phyloP scores from a whole-genome alignment of 2,797 vertebrate genomes.

The Miichthys miiuy region DNA sequence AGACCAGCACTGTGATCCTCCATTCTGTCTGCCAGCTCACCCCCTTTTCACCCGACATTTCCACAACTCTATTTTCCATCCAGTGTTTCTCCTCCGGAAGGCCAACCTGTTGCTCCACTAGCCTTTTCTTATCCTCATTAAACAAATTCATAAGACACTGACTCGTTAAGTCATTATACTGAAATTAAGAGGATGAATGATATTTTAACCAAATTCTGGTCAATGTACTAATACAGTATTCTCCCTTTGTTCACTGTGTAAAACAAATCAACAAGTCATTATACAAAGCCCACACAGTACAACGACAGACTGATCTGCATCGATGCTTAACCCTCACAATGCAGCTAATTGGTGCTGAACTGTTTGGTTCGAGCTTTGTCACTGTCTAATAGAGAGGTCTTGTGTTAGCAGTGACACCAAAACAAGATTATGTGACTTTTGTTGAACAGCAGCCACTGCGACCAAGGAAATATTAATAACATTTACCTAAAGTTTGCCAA shows the following conservation, averaged over 20 bases:
- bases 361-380: constrained; percentile 43
- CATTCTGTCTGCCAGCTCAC: constrained; percentile 52
- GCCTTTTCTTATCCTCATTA: constrained; percentile 44
- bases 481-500: too few relatives aligned
- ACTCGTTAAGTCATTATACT: constrained; percentile 47
- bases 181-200: constrained; percentile 51
- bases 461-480: too few relatives aligned
- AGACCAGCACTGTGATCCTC: constrained; percentile 68
- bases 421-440: not conserved
- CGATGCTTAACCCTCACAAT: constrained; percentile 48
- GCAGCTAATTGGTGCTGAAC: constrained; percentile 53
- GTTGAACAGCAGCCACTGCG: not conserved
- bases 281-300: constrained; percentile 29
- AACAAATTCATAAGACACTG: constrained; percentile 41
- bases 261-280: constrained; percentile 57
- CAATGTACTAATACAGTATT: constrained; percentile 33
- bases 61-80: constrained; percentile 62
- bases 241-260: constrained; percentile 48
- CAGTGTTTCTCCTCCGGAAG: constrained; percentile 22
- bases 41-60: constrained; percentile 39
- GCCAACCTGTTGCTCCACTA: constrained; percentile 50
- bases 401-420: constrained; percentile 3
- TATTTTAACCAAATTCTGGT: constrained; percentile 48
- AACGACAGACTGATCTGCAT: constrained; percentile 39
- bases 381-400: constrained; percentile 36